Conservation (phyloP, 2,888 invertebrate species). For the Abscondita cerata region DNA sequence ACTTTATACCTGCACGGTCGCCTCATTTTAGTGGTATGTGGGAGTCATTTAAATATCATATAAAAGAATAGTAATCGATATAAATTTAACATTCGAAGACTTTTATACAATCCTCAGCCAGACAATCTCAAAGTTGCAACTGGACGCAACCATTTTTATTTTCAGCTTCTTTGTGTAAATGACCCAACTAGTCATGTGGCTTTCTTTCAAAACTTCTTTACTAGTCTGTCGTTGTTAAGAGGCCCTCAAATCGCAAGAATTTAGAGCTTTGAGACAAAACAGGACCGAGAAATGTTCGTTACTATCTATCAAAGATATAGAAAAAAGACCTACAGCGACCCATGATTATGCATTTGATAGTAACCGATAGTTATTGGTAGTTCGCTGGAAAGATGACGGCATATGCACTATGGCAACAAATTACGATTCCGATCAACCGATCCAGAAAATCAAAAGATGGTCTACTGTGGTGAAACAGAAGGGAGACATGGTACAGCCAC, state of each 20-base stretch:
- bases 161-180: too few relatives aligned
- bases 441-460: background rate
- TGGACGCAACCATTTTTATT: too few relatives aligned
- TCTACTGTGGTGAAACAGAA: background rate
- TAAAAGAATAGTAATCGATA: too few relatives aligned
- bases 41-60: too few relatives aligned
- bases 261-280: background rate
- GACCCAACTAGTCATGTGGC: background rate
- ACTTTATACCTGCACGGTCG: too few relatives aligned
- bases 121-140: too few relatives aligned
- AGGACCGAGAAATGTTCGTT: background rate
- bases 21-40: too few relatives aligned
- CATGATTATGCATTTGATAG: background rate
- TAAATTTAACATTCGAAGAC: too few relatives aligned
- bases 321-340: background rate
- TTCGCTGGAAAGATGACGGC: too few relatives aligned
- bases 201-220: background rate
- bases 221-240: background rate
- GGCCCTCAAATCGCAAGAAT: background rate
- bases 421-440: background rate
- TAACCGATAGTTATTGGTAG: too few relatives aligned
- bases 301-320: too few relatives aligned
- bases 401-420: background rate
- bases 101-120: too few relatives aligned
- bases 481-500: background rate